Evolutionary conservation across 2,888 invertebrate species (phyloP).

Genomic region (Agrochola lota): DNA sequence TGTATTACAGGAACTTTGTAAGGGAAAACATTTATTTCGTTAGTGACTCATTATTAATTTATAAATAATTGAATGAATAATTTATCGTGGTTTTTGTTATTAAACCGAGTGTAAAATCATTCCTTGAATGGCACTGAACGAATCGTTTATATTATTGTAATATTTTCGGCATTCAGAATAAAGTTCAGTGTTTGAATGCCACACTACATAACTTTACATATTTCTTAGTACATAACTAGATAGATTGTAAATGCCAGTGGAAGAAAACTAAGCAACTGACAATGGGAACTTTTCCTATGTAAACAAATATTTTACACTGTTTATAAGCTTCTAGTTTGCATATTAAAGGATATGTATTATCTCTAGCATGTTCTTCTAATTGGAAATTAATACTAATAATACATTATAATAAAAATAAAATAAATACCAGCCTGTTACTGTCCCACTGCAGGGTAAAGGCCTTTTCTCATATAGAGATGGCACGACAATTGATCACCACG

Average conservation of each 20-base stretch:
- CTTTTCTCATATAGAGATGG: too few species aligned
- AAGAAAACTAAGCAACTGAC: background rate
- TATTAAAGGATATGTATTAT: background rate
- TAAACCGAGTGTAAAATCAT: conserved; percentile 8
- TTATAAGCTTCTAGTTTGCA: conserved; percentile 16
- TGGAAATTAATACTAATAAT: conserved; percentile 1
- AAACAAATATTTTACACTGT: conserved; percentile 24
- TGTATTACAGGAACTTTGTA: conserved; percentile 16
- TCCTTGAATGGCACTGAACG: background rate
- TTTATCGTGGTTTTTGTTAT: conserved; percentile 26
- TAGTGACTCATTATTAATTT: conserved; percentile 42
- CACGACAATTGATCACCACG: too few species aligned
- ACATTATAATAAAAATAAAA: too few species aligned
- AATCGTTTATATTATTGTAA: conserved; percentile 17
- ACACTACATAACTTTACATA: conserved; percentile 15
- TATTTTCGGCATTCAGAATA: conserved; percentile 31
- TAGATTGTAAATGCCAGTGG: conserved; percentile 20
- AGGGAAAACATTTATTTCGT: conserved; percentile 23
- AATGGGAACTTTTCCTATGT: conserved; percentile 10
- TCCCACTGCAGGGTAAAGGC: too few species aligned
- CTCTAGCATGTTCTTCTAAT: background rate
- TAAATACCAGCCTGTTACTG: too few species aligned
- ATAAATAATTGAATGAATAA: conserved; percentile 41
- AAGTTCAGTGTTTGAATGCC: conserved; percentile 63
- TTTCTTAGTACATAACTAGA: conserved; percentile 3